Percentiles rank a stretch among this genome's conserved stretches.
Conservation (phyloP, 2,797 vertebrate genomes). For the Ibycter americanus region DNA sequence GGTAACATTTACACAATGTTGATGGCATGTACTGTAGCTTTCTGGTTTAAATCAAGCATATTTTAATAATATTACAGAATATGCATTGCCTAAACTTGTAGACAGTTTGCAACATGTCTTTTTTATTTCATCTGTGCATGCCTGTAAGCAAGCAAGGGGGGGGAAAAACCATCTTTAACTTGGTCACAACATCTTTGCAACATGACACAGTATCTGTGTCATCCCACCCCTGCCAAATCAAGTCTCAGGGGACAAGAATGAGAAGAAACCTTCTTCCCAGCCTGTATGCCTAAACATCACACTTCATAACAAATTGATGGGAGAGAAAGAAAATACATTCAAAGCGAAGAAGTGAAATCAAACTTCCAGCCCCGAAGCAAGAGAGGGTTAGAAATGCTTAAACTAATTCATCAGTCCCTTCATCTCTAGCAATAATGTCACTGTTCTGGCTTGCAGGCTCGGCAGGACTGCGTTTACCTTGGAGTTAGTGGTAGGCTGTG, state of each 20-base stretch:
- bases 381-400: background rate
- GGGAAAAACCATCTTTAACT: background rate
- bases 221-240: background rate
- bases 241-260: background rate
- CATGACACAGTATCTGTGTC: background rate
- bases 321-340: background rate
- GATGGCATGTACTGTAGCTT: background rate
- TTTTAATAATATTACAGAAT: background rate
- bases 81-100: background rate
- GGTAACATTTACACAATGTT: background rate
- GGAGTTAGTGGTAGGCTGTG: background rate
- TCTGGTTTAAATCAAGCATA: background rate
- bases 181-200: background rate
- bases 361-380: background rate
- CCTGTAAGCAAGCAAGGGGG: background rate
- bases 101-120: background rate
- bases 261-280: background rate
- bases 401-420: background rate
- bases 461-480: background rate
- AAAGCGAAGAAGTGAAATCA: background rate
- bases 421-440: accelerated
- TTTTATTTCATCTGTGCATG: background rate
- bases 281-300: accelerated
- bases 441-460: accelerated
- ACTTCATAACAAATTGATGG: background rate